phyloP scores from a whole-genome alignment of 2,113 vertebrate species.

The Crotophaga sulcirostris region DNA sequence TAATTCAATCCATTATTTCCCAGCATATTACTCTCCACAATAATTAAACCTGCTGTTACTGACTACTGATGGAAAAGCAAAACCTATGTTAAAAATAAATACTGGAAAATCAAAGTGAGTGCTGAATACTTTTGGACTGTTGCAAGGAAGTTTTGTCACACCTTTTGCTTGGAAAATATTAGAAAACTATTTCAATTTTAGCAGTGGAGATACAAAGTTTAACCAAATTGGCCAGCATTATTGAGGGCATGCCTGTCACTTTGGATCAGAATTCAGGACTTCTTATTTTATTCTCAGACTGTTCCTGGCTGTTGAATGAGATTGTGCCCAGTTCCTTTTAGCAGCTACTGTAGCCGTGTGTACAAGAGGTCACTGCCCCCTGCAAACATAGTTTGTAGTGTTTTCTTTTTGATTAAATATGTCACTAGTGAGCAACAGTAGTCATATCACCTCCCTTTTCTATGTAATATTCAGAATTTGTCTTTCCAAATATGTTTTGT shows the following conservation, averaged over 20 bases:
- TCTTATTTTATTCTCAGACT: neutral
- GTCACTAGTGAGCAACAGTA: neutral
- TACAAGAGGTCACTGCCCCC: neutral
- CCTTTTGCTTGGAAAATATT: neutral
- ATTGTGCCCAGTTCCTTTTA: neutral
- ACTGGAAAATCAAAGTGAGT: neutral
- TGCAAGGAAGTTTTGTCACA: neutral
- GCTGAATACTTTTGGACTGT: neutral
- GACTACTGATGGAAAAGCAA: neutral
- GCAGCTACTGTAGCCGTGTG: neutral
- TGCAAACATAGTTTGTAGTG: neutral
- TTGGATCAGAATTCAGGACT: neutral
- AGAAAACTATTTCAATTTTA: neutral
- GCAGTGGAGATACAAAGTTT: neutral
- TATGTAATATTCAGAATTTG: neutral
- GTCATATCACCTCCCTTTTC: neutral
- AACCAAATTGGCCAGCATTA: neutral
- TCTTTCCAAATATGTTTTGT: neutral
- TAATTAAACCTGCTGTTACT: neutral
- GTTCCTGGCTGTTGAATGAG: neutral
- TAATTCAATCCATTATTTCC: neutral
- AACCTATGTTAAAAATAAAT: neutral
- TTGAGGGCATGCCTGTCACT: rapidly evolving
- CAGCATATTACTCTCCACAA: neutral
- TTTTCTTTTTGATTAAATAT: neutral